Base-by-base conservation (phyloP, 2,797 vertebrate genomes). In the Salmo trutta region DNA sequence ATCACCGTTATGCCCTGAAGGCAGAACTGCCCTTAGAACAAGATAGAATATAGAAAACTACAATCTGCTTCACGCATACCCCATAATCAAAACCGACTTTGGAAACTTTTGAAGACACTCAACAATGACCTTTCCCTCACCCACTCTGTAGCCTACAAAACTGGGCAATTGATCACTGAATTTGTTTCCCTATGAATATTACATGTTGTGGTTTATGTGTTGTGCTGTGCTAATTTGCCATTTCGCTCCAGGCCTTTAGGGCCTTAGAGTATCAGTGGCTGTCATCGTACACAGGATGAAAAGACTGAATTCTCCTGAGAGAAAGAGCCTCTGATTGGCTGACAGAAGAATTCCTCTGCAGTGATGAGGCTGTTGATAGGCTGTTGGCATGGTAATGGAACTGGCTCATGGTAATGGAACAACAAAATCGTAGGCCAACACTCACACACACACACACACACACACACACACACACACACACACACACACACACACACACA, bases 341-440 rank as follows among this genome's bases (percentile, higher is more conserved):
- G 78, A 81, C 76, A 77, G 73, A 76, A 77, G 86, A 87, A 88
- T 80, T 74, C 83, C 76, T 73, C 82, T 62, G 59, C 65, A 81
- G 65, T 80, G 68, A 69, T 71, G 81, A 82, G 77, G 75, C 67
- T 73, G 80, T 65, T 87, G 87, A 88, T 86, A 86, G 82, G 79
- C 78, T 81, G 76, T 85, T 89, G 81, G 83, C 86, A 85, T 83
- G 85, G 81, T 86, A 79, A 84, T 62, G 59, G 78, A 88, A 83
- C 14, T 0, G 52, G 74, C 76, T 82, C 79, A 80, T 69, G 78
- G 81, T 85, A 70, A 73, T 77, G 84, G 71, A 1, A 53, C 17
- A 56, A 53, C 16, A 67, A 4, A 67, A 31, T 33, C 5, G 1
- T 27, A 36, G 15, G 66, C 29, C 16, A 15, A 70, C 67, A 65